Evolutionary conservation across 1,140 invertebrate genomes (phyloP).

Genomic region (Augochlora pura): DNA sequence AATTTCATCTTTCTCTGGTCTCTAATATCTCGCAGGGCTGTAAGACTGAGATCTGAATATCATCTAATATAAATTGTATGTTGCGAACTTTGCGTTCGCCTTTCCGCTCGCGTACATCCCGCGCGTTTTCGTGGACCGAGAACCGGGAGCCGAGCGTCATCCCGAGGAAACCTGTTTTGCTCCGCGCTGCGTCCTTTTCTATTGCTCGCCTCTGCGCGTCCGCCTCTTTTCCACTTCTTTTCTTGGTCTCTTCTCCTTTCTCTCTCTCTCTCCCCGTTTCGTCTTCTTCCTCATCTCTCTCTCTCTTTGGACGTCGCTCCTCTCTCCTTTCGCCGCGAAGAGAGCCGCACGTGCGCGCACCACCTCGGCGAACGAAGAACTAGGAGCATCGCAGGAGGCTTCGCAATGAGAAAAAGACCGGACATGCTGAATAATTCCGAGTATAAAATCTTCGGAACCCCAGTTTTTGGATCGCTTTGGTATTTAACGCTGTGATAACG

Average conservation of each 20-base stretch:
- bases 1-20: no score
- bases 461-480: not conserved
- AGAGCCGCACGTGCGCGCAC: conserved; percentile 52
- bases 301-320: not conserved
- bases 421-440: not conserved
- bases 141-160: conserved; percentile 25
- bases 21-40: no score
- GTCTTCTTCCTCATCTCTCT: no score
- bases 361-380: conserved; percentile 36
- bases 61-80: no score
- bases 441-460: not conserved
- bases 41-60: no score
- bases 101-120: not conserved
- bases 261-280: no score
- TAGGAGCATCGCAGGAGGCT: conserved; percentile 5
- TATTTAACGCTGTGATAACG: not conserved
- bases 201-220: no score
- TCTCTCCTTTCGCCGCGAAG: conserved; percentile 20
- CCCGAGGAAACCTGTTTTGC: conserved; percentile 57
- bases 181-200: conserved; percentile 23
- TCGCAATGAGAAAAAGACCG: conserved; percentile 23
- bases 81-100: no score
- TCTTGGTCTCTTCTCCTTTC: no score
- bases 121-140: conserved; percentile 46
- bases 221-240: no score